These are phyloP conservation scores for Otolemur crassicaudatus DNA, from an alignment of 2,797 vertebrate species.

Conservation along the genomic window DNA sequence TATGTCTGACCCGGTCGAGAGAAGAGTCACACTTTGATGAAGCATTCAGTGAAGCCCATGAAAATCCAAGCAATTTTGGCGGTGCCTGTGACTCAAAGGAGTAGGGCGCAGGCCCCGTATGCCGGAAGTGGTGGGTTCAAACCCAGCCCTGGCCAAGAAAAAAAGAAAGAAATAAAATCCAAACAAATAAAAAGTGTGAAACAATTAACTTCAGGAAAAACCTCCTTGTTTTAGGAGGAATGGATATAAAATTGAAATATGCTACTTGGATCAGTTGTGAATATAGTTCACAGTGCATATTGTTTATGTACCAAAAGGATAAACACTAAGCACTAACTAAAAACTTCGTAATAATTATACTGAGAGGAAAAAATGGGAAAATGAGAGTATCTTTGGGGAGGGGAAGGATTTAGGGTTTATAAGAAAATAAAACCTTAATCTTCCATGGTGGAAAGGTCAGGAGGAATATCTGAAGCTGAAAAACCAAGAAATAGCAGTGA, in stretches of 20 bases:
- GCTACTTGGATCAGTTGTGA: neutral
- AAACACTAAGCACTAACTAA: constrained; percentile 3
- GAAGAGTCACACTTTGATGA: neutral
- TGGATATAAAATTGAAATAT: neutral
- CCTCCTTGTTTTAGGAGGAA: no score
- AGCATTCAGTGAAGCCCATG: neutral
- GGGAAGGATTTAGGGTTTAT: neutral
- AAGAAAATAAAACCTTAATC: neutral
- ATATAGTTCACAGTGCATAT: neutral
- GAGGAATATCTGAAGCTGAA: neutral
- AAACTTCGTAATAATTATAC: neutral
- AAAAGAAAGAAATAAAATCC: neutral
- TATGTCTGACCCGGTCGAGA: neutral
- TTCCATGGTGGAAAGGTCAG: neutral
- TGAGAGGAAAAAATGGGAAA: neutral
- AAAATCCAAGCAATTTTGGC: neutral
- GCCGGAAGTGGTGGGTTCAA: no score
- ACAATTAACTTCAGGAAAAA: neutral
- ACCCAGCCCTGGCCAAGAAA: no score
- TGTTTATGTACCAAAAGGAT: neutral
- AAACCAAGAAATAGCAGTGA: neutral
- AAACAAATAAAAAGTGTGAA: neutral
- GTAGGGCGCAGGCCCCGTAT: no score
- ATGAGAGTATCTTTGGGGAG: neutral
- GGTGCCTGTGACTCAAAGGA: no score